Base-by-base conservation (phyloP, 2,888 invertebrate genomes). In the Mylabris sibirica region DNA sequence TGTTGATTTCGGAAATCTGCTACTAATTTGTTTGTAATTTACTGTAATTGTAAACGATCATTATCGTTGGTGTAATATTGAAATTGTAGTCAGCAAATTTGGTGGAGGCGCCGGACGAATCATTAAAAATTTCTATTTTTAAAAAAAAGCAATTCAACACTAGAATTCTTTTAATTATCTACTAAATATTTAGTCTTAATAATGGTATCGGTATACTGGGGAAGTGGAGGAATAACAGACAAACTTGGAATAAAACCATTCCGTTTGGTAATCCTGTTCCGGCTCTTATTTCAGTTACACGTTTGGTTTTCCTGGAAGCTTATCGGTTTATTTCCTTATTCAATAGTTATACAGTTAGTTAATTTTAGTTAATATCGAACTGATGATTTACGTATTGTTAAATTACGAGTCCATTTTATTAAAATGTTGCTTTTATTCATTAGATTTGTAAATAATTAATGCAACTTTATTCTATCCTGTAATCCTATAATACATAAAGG, bases 11-110 rank as follows among this genome's bases (percentile, higher is more conserved):
- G 17, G 17, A 35, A 60, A 60, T 60, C 60, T 34, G 35, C 6
- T 34, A 60, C 60, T 14, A 60, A 60, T 60, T 35, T 60, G 34
- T 35, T 60, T 60, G 20, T 26, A 34, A 35, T 60, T 60, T 35
- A 60, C 8, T 20, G 11, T 44, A 44, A 44, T 44, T n/a, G 44
- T n/a, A 17, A 44, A 44, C 17, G 17, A 17, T n/a, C n/a, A n/a
- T 44, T 44, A 17, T n/a, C 12, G 30, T 44, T 17, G 17, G 6
- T 44, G 6, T 44, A 44, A 44, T 17, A 6, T 4, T 17, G 12
- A 17, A 17, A 4, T 44, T 30, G 30, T 30, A 30, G n/a, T 44
- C 14, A 20, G 24, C 11, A 30, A 60, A 34, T 34, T 14, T 60
- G 60, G 60, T 35, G 60, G 60, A 60, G 34, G 60, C 60, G 60